Base-by-base conservation (phyloP, 2,797 vertebrate species). In the Pangasius djambal region DNA sequence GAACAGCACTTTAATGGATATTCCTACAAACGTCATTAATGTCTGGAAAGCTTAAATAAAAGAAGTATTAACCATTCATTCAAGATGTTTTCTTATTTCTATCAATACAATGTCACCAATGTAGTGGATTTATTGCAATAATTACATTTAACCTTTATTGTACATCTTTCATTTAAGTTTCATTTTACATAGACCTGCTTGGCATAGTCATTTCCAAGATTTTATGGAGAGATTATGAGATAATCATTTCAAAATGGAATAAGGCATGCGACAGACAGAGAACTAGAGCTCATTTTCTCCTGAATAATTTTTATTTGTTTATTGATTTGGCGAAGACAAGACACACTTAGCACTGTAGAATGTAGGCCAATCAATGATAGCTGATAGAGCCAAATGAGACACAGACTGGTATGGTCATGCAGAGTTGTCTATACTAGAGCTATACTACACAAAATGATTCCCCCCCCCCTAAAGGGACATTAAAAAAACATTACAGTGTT, bases 281-380 rank as follows among this genome's bases (percentile, higher is more conserved):
- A 31, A 52, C 22, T 37, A 57, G 40, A 70, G 83, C 15, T 20
- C 37, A 82, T n/a, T 78, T 85, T 40, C 44, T 65, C 15, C 48
- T 13, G 59, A 61, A 50, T 78, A 52, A 28, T 70, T 44, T 69
- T 85, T 88, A 61, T 79, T 85, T 88, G 88, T 88, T 85, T 88
- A 88, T 88, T 88, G 88, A 88, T 79, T 85, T 57, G 61, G 85
- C 69, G 74, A 69, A 88, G 88, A 61, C 48, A 69, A 85, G 72
- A 67, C 61, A 78, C 52, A 85, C 74, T 67, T 88, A 77, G 72
- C 16, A 9, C 83, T 59, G 83, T n/a, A 81, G 50, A 89, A 89
- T 69, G 10, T 59, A 77, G 88, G 83, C 22, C 88, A 69, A 86
- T 89, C 83, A 69, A 86, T 84, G 52, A n/a, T 50, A 48, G 69